Evolutionary conservation across 2,888 invertebrate species (phyloP).

Genomic region (Nebria salina): DNA sequence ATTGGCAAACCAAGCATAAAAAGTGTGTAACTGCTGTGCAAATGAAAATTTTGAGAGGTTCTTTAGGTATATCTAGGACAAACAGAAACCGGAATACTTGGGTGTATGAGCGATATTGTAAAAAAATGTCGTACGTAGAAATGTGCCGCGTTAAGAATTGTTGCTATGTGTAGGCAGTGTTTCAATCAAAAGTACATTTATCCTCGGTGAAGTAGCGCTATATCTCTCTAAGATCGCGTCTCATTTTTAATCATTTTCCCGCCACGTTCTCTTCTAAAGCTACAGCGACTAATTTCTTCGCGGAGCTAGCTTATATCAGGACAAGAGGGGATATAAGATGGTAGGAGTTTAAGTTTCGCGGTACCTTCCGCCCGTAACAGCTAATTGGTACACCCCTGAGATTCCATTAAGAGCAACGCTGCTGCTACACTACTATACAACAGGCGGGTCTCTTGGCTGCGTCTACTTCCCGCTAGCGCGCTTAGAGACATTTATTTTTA

Average conservation of each 20-base stretch:
- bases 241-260: neutral
- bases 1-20: too few species aligned
- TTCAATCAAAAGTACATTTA: neutral
- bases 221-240: neutral
- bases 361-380: conserved; percentile 53
- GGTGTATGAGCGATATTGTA: too few species aligned
- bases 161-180: neutral
- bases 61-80: too few species aligned
- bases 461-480: conserved; percentile 36
- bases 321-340: neutral
- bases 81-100: too few species aligned
- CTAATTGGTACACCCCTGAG: conserved; percentile 60
- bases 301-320: neutral
- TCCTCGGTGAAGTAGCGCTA: neutral
- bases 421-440: neutral
- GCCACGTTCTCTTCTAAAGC: neutral
- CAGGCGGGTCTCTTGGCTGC: neutral
- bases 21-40: too few species aligned
- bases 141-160: too few species aligned
- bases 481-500: conserved; percentile 58
- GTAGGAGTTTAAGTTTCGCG: conserved; percentile 46
- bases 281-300: neutral
- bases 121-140: too few species aligned
- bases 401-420: conserved; percentile 55
- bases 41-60: too few species aligned